Base-by-base conservation (phyloP, 2,888 invertebrate genomes). In the Thymelicus sylvestris region DNA sequence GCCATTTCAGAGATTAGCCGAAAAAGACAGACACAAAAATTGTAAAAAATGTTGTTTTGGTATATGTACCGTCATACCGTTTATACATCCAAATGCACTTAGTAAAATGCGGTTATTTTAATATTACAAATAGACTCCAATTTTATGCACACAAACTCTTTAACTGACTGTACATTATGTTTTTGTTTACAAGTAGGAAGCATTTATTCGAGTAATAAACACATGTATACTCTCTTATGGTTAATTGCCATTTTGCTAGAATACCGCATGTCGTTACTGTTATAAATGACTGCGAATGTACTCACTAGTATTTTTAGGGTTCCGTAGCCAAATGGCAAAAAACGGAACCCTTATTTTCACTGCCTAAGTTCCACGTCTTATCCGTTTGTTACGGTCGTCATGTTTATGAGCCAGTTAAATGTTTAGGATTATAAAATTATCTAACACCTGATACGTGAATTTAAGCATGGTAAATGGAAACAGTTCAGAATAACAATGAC, bases 371-470 rank as follows among this genome's bases (percentile, higher is more conserved):
- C 19, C 3, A 52, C 19, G 60, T 61, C 10, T 41, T 24, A 50
- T 13, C 10, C 41, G 50, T 52, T 61, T 52, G 67, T 67, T 67
- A 52, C 67, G 61, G 61, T 67, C 61, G 60, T 67, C 41, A 50
- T 24, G 19, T 50, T 67, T 44, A 67, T 62, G 67, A 61, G 59
- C 41, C 61, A 61, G 48, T 67, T 52, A 67, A 67, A 67, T 62
- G 50, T 41, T 59, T 67, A 52, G 50, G 61, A 67, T 67, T 61
- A 67, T 61, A 8, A 50, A 48, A 31, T 24, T 48, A 63, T 44
- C 24, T 24, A 39, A 59, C 38, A 59, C 59, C 6, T 24, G 19
- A 55, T 55, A 24, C 10, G 55, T 55, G 4, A 24, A 55, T 24
- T 55, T 55, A 12, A 24, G 12, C 52, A 24, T 12, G 55, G 24